phyloP scores from a whole-genome alignment of 1,140 invertebrate species.

The Solenopsis fugax region DNA sequence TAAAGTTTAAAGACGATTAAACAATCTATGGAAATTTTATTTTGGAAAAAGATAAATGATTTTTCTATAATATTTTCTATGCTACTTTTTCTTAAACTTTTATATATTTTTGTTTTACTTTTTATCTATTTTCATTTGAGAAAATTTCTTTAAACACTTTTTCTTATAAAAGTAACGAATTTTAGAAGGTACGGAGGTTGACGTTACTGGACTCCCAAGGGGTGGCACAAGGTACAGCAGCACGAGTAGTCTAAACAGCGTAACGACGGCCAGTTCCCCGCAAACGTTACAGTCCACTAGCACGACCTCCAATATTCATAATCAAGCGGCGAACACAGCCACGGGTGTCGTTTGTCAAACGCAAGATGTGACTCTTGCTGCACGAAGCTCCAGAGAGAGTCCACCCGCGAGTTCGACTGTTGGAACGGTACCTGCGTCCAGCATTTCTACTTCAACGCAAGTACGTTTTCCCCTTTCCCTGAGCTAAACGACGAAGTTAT shows the following conservation, averaged over 20 bases:
- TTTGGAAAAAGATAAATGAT: neutral
- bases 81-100: neutral
- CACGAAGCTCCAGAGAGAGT: slow-evolving; percentile 83
- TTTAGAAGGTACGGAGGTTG: slow-evolving; percentile 83
- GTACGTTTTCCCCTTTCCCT: slow-evolving; percentile 64
- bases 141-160: neutral
- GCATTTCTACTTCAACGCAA: slow-evolving; percentile 84
- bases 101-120: neutral
- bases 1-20: neutral
- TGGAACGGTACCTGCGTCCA: slow-evolving; percentile 81
- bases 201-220: slow-evolving; percentile 81
- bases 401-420: slow-evolving; percentile 82
- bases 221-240: slow-evolving; percentile 86
- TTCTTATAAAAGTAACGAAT: slow-evolving; percentile 57
- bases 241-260: slow-evolving; percentile 84
- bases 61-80: neutral
- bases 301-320: slow-evolving; percentile 81
- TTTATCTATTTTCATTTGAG: neutral
- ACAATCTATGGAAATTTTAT: slow-evolving; percentile 9
- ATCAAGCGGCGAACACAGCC: slow-evolving; percentile 82
- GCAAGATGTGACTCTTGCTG: slow-evolving; percentile 84
- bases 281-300: slow-evolving; percentile 71
- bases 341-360: slow-evolving; percentile 84
- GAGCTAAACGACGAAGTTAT: neutral
- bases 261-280: slow-evolving; percentile 80